Evolutionary conservation across 2,888 invertebrate genomes (phyloP), one percentile per base, ranked within the genome.

Genomic region (Eristalinus aeneus): DNA sequence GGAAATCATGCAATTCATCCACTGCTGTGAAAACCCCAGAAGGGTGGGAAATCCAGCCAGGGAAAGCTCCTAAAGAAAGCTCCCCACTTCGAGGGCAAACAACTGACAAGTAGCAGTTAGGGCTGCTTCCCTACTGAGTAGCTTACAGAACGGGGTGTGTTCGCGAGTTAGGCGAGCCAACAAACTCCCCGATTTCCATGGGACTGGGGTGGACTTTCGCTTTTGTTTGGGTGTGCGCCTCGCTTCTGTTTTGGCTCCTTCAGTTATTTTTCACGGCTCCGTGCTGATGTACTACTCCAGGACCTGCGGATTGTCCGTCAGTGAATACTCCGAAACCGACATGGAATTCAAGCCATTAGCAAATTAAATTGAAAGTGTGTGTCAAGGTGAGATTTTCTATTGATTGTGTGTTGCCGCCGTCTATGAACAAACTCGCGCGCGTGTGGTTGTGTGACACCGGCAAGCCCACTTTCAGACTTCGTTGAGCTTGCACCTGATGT

Each of bases 361-460:
- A 56, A 56, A 56, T 56, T 56, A 27, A 46, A 46, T 16, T 46
- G 23, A 22, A 11, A 56, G 23, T 12, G 56, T 27, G 11, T 46
- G 53, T 23, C 11, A 34, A 12, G 20, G 31, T 53, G 4, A 34
- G n/a, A 4, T 31, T 23, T 31, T 56, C 36, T 60, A 85, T 85
- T 16, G 85, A 85, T 85, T 85, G 80, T 56, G 1, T 22, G 23
- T 5, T 56, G 56, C 22, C 61, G 6, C 58, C 61, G 58, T 20
- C 20, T 10, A 16, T 63, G 46, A 32, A 31, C n/a, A 67, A 60
- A 31, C 58, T 39, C 22, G 34, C 10, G 2, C 53, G 46, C 16
- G 46, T 63, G 68, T 68, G 46, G 12, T 32, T 63, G 63, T 68
- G 80, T 34, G 8, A 16, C 60, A 60, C 53, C 64, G 34, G 64